Base-by-base conservation (phyloP, 2,888 invertebrate species). In the Drosophila niveifrons region DNA sequence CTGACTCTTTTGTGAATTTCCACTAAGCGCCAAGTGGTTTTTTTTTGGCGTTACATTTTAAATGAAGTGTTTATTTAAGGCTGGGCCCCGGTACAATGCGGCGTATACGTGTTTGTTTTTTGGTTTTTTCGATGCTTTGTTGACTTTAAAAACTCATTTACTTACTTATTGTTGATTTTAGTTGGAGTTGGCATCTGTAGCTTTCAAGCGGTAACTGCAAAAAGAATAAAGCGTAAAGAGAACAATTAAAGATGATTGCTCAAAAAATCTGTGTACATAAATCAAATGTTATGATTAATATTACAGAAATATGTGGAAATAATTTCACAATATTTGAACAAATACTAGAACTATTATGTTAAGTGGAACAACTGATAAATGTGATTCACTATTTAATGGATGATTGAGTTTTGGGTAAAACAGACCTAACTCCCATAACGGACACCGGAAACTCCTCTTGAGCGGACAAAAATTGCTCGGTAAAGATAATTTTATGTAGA, bases 31-130 rank as follows among this genome's bases (percentile, higher is more conserved):
- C 82, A 76, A 76, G 62, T 67, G 63, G 18, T 65, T 64, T 72
- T 75, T 75, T 66, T 87, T 71, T 72, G 72, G 78, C 75, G 82
- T 73, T 82, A 88, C 85, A 82, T 88, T 88, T 88, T 72, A 85
- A 88, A 82, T 82, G 9, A 75, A 73, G 75, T 82, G 86, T 85
- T 88, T 79, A 61, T 68, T 82, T 82, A 73, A 69, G 77, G 66
- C 53, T 47, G 48, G 62, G 65, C 46, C 36, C 28, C 23, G 44
- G 44, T 44, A 46, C 44, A 48, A 34, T 50, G 18, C 46, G 46
- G 17, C 10, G 18, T 66, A 6, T 56, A 18, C 34, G n/a, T 46
- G 44, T 58, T 51, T 66, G 13, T 9, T 13, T 31, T 18, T 13
- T 28, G 23, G 23, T 23, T 23, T 23, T 23, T 23, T 23, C n/a